phyloP scores from a whole-genome alignment of 2,888 invertebrate genomes.

The Sphaerophoria rueppellii region DNA sequence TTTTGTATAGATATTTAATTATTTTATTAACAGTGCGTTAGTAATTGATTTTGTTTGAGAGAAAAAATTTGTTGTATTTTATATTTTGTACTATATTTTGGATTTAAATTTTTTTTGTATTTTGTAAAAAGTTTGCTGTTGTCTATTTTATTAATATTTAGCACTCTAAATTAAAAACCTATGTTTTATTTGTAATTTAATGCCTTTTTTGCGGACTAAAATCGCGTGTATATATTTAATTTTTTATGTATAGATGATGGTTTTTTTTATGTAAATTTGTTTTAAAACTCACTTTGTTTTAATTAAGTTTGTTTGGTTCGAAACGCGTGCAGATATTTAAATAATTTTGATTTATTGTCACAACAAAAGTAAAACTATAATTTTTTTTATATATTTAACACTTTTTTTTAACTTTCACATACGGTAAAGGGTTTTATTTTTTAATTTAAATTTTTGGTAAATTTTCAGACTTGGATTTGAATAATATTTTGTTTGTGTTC shows the following conservation, averaged over 20 bases:
- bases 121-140: slow-evolving; percentile 68
- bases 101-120: slow-evolving; percentile 70
- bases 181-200: slow-evolving; percentile 20
- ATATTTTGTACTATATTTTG: slow-evolving; percentile 74
- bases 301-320: slow-evolving; percentile 19
- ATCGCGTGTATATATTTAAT: slow-evolving; percentile 64
- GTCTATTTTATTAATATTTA: slow-evolving; percentile 44
- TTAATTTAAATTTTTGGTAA: slow-evolving; percentile 65
- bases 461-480: slow-evolving; percentile 68
- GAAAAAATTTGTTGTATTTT: slow-evolving; percentile 64
- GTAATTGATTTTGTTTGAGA: slow-evolving; percentile 61
- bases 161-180: slow-evolving; percentile 64
- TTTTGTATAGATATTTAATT: slow-evolving; percentile 58
- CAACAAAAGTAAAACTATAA: slow-evolving; percentile 62
- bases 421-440: slow-evolving; percentile 24
- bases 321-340: slow-evolving; percentile 52
- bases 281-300: slow-evolving; percentile 38
- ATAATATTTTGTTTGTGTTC: slow-evolving; percentile 59
- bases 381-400: slow-evolving; percentile 41
- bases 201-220: slow-evolving; percentile 63
- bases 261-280: slow-evolving; percentile 60
- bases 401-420: slow-evolving; percentile 53
- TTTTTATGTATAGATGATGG: slow-evolving; percentile 51
- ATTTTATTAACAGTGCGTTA: slow-evolving; percentile 72
- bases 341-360: slow-evolving; percentile 65